Percentiles rank a stretch among this genome's conserved stretches.
These are phyloP conservation scores for Miniopterus natalensis DNA, from an alignment of 2,113 vertebrate species.

Conservation along the genomic window DNA sequence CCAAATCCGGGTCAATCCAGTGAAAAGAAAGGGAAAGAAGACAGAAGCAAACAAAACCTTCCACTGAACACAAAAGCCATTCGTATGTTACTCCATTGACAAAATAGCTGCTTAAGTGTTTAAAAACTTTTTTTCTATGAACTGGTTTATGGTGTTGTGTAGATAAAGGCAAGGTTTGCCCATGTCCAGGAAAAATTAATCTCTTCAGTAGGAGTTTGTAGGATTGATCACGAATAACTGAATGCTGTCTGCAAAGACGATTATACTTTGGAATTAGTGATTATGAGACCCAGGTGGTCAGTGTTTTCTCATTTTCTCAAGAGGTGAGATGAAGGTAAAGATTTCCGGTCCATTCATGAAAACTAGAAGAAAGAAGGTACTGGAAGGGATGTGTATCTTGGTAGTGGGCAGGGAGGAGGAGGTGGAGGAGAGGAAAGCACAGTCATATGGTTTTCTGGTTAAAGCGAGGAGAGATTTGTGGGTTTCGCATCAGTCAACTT, in stretches of 20 bases:
- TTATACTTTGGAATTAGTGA: neutral
- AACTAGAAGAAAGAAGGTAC: neutral
- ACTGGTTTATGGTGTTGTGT: neutral
- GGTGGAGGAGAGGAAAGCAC: neutral
- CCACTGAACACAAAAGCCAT: neutral
- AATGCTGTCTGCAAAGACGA: neutral
- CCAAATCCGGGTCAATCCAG: neutral
- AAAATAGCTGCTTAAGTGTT: neutral
- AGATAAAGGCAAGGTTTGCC: neutral
- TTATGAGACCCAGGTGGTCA: neutral
- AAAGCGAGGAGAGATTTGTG: slow-evolving; percentile 48
- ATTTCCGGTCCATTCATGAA: neutral
- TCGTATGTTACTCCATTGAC: neutral
- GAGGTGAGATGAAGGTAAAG: neutral
- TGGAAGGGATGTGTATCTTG: no score
- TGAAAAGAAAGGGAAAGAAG: neutral
- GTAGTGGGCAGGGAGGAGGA: neutral
- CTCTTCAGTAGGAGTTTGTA: neutral
- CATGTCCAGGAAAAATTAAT: neutral
- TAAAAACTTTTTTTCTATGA: neutral
- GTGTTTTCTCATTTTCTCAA: neutral
- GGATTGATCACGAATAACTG: neutral
- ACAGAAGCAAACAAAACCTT: neutral
- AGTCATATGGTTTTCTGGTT: slow-evolving; percentile 8
- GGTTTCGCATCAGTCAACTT: slow-evolving; percentile 49